Conservation (phyloP, 92 coral and sea anemone genomes). For the Bergia sp. region DNA sequence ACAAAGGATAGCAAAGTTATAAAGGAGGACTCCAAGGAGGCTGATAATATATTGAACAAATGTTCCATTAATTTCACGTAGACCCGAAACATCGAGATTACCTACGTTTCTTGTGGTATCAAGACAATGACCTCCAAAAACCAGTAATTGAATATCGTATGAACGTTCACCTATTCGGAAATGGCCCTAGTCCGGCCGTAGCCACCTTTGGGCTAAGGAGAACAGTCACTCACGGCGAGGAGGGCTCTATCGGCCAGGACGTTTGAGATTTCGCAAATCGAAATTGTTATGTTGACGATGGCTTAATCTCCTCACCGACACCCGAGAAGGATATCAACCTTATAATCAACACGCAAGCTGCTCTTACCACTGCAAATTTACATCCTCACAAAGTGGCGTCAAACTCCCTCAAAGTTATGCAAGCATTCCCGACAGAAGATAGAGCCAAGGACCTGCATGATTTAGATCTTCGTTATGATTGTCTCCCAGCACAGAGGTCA, state of each 20-base stretch:
- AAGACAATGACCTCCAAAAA: background rate
- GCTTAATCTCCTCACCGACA: constrained; percentile 41
- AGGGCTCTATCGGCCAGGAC: background rate
- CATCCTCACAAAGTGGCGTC: constrained; percentile 39
- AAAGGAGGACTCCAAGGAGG: constrained; percentile 17
- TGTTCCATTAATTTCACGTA: constrained; percentile 26
- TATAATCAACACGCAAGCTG: constrained; percentile 31
- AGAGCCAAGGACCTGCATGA: constrained; percentile 34
- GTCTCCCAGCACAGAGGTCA: constrained; percentile 41
- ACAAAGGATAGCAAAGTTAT: background rate
- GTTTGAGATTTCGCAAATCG: constrained; percentile 30
- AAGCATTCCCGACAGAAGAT: constrained; percentile 32
- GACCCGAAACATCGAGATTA: background rate
- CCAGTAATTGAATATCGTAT: constrained; percentile 8
- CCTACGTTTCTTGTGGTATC: constrained; percentile 25
- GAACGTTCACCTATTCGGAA: constrained; percentile 34
- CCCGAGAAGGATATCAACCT: constrained; percentile 41
- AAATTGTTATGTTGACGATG: constrained; percentile 42
- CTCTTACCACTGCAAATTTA: constrained; percentile 40
- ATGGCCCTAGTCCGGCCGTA: constrained; percentile 53
- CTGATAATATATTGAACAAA: constrained; percentile 32
- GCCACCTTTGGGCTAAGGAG: constrained; percentile 49
- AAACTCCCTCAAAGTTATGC: constrained; percentile 27
- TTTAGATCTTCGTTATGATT: constrained; percentile 32
- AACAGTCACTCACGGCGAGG: constrained; percentile 50